phyloP scores from a whole-genome alignment of 2,888 invertebrate species.

The Sclerodermus sp. region DNA sequence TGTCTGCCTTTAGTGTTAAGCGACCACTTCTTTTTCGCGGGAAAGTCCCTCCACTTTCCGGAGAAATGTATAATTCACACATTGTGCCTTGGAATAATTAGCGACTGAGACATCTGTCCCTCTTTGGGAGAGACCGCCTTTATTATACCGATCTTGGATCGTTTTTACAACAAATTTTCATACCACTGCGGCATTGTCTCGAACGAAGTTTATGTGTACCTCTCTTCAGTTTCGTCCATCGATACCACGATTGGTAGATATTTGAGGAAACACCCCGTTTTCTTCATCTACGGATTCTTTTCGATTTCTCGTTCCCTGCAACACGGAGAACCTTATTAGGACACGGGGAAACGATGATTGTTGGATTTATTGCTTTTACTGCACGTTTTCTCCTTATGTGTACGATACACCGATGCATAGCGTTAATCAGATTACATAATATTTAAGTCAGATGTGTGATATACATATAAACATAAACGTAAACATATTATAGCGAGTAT shows the following conservation, averaged over 20 bases:
- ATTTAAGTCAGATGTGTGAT: neutral
- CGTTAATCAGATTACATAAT: neutral
- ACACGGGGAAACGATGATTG: too few species aligned
- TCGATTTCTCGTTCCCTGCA: neutral
- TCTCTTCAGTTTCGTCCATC: neutral
- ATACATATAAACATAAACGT: neutral
- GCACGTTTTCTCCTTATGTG: neutral
- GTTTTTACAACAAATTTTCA: conserved; percentile 2
- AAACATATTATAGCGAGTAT: neutral
- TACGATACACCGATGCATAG: neutral
- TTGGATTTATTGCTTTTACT: neutral
- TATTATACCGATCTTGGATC: conserved; percentile 2
- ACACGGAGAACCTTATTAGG: neutral
- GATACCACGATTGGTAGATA: neutral
- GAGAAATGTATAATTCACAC: conserved; percentile 20
- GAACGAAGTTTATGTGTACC: neutral
- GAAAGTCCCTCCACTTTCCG: conserved; percentile 5
- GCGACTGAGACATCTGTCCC: conserved; percentile 13
- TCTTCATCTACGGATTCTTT: neutral
- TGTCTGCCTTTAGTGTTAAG: conserved; percentile 1
- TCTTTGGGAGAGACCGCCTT: conserved; percentile 1
- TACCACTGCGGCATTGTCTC: neutral
- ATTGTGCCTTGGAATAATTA: conserved; percentile 29
- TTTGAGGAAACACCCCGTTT: too few species aligned
- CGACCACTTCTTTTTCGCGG: conserved; percentile 3